phyloP scores from a whole-genome alignment of 2,113 vertebrate species.

The Neotragus pygmaeus region DNA sequence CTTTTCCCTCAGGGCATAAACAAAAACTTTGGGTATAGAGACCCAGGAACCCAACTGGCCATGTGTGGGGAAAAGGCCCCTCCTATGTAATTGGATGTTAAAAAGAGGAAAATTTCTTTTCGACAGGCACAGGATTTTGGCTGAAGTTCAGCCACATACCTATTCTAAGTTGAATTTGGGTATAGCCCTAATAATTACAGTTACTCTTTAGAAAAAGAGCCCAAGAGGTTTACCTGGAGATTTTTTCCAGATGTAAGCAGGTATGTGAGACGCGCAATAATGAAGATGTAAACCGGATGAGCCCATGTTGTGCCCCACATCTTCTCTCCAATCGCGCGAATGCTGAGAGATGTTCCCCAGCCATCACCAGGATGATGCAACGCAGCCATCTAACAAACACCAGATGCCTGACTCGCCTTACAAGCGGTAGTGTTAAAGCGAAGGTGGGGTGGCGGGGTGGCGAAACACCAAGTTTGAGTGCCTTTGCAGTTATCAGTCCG shows the following conservation, averaged over 20 bases:
- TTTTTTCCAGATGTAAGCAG: conserved; percentile 81
- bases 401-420: conserved; percentile 63
- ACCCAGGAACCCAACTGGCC: neutral
- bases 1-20: neutral
- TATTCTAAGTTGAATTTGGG: conserved; percentile 70
- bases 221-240: conserved; percentile 80
- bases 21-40: neutral
- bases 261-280: conserved; percentile 72
- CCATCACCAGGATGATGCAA: conserved; percentile 60
- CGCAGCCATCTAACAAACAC: conserved; percentile 68
- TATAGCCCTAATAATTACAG: conserved; percentile 72
- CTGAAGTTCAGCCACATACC: conserved; percentile 71
- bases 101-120: conserved; percentile 47
- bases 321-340: conserved; percentile 38
- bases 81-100: conserved; percentile 49
- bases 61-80: neutral
- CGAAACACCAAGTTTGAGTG: conserved; percentile 2
- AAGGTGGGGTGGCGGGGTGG: neutral
- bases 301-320: conserved; percentile 64
- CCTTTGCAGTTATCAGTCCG: conserved; percentile 65
- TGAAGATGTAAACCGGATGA: conserved; percentile 78
- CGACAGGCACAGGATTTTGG: conserved; percentile 64
- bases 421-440: conserved; percentile 37
- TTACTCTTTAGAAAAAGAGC: conserved; percentile 69
- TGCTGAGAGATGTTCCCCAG: conserved; percentile 69